Base-by-base conservation (phyloP, 2,113 vertebrate species). In the Origma solitaria region DNA sequence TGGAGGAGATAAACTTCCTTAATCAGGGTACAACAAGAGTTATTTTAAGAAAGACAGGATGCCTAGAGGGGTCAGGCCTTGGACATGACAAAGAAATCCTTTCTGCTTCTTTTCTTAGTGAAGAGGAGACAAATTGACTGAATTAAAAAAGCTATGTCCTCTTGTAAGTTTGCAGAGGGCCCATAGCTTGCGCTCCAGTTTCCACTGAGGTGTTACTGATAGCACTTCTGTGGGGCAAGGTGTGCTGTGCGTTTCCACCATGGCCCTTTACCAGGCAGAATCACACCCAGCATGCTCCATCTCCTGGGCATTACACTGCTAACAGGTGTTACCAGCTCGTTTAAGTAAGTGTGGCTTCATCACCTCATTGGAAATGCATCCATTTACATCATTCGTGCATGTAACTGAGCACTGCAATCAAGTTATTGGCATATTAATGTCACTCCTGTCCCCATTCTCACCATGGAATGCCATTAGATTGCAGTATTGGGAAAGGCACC, bases 1-100 rank as follows among this genome's bases (percentile, higher is more conserved):
- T 70, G 30, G 54, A 94, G 75, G 92, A 94, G 44, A 92, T 84
- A 94, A 97, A 94, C 88, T 88, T 96, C 94, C 93, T 94, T 61
- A 69, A 57, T 77, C 2, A 3, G 23, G 35, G 51, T 72, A 76
- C 60, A 83, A 49, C 33, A 77, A 70, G 25, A 81, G 83, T 45
- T 96, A 90, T 96, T 96, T 96, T 93, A 82, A 77, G 79, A 82
- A 71, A 86, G 19, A 22, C 86, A 93, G 86, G 86, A 93, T 92
- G 40, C 70, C 42, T 89, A 64, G 66, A 95, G 31, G 22, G 31
- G 24, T 76, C 61, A 11, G 13, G 30, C 45, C 64, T 86, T 80
- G 68, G 42, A 38, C 45, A 44, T 37, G 30, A 51, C 2, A 18
- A 86, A 95, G 49, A 70, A 45, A 72, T 38, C 31, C 25, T 69